Evolutionary conservation across 2,797 vertebrate genomes (phyloP), one percentile per base, ranked within the genome.

Genomic region (Gymnocypris eckloni): DNA sequence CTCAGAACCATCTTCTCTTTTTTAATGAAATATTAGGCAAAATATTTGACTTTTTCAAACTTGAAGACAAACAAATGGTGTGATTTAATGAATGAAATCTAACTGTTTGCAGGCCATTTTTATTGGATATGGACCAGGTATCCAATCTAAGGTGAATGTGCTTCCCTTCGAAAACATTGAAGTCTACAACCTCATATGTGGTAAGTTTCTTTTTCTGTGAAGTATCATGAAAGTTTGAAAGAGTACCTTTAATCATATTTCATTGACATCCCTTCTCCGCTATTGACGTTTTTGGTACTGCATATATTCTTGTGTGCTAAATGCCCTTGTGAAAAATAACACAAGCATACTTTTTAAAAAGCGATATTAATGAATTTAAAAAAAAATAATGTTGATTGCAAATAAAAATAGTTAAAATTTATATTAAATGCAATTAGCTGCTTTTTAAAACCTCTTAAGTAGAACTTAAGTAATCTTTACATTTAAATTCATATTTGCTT

Each of bases 91-190:
- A 59, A 54, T 33, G 2, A 33, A 33, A 33, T 79, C 56, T 52
- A 9, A 15, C 80, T 84, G 79, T 86, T 86, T 78, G 11, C 91
- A 99, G 98, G 95, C 96, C 7, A 95, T 99, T 92, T 99, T 99
- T 91, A 89, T 99, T 54, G 97, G 95, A 79, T 92, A 97, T 43
- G 98, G 98, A 25, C 96, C 98, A 85, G 95, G 92, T 84, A 96
- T 99, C 88, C 96, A 97, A 91, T 91, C 90, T 20, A 92, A 94
- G 18, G 95, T 89, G 0, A 93, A 95, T 54, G 96, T 98, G 16
- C 93, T 96, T 39, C 92, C 97, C 75, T 99, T 99, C 94, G 97
- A 99, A 90, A 99, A 97, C 92, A 99, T 99, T n/a, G 98, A 99
- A 92, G 8, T 99, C 64, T 99, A 99, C 91, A 99, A 99, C 91